Base-by-base conservation (phyloP, 2,113 vertebrate genomes). In the Taurulus bubalis region DNA sequence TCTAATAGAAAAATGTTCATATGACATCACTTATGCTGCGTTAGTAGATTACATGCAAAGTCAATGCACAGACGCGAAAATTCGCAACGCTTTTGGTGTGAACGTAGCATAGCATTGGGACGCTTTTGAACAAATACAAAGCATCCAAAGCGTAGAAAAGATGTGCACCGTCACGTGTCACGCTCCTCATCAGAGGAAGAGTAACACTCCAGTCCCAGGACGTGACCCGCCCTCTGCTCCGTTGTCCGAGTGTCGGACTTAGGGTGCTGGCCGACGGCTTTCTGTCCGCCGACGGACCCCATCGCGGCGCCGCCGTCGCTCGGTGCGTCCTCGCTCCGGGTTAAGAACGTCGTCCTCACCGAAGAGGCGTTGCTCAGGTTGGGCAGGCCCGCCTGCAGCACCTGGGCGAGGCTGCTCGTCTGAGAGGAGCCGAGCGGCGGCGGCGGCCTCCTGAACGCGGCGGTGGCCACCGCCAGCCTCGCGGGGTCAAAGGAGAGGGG, bases 161-260 rank as follows among this genome's bases (percentile, higher is more conserved):
- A 45, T 15, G 22, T 3, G 51, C 8, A n/a, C 10, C 51, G 38
- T 75, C 71, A 92, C 0, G 79, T 58, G 75, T 92, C 87, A 8
- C 38, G 73, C 26, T 94, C 93, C 4, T 96, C 95, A 64, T 95
- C 96, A 60, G 94, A 94, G 4, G 96, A 96, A 2, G 93, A 95
- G 74, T 95, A 96, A 87, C 91, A 95, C 71, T 87, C 89, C 16
- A 96, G 88, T 49, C 95, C 95, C 51, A 95, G 89, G 26, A 94
- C 60, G 36, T 95, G 89, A 34, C 67, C 71, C 3, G 11, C 75
- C n/a, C 12, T 87, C 42, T 78, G 66, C 20, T 67, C 65, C 22
- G 14, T 55, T 8, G n/a, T 51, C 49, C 53, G 15, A 12, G 32
- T 28, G 28, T 10, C 58, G 45, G 74, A 47, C 10, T 34, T 60